These are phyloP conservation scores for fruit fly (Drosophila melanogaster) DNA, from an alignment of 1,140 invertebrate genomes.

Conservation along the genomic window DNA sequence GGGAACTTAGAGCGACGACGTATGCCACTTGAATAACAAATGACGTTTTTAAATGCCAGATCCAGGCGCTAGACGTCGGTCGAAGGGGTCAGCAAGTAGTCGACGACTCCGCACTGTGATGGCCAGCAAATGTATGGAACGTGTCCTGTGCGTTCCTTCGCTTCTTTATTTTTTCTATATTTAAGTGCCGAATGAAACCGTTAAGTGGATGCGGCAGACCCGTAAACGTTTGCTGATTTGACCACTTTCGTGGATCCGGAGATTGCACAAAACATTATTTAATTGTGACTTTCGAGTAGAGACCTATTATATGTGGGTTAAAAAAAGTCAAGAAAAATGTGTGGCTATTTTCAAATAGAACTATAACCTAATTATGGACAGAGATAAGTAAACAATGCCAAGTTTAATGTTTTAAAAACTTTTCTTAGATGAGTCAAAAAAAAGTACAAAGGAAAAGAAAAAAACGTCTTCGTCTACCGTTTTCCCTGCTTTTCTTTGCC, in stretches of 20 bases:
- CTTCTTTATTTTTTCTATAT: slow-evolving; percentile 21
- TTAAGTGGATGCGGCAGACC: slow-evolving; percentile 66
- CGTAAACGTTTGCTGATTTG: slow-evolving; percentile 64
- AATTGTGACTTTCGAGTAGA: slow-evolving; percentile 11
- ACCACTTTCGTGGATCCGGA: slow-evolving; percentile 50
- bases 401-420: slow-evolving; percentile 3
- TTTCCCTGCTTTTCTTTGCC: slow-evolving; percentile 27
- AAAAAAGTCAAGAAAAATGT: background rate
- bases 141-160: slow-evolving; percentile 53
- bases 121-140: slow-evolving; percentile 73
- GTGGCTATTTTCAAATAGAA: background rate
- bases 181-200: slow-evolving; percentile 42
- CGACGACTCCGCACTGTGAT: slow-evolving; percentile 51
- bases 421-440: background rate
- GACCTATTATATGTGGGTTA: background rate
- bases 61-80: slow-evolving; percentile 25
- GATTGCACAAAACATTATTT: slow-evolving; percentile 21
- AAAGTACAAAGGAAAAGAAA: slow-evolving; percentile 37
- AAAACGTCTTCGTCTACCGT: slow-evolving; percentile 40
- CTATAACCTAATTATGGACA: no score
- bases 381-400: background rate
- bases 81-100: slow-evolving; percentile 18
- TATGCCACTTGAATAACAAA: slow-evolving; percentile 83
- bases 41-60: slow-evolving; percentile 79
- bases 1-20: slow-evolving; percentile 77